Base-by-base conservation (phyloP, 2,797 vertebrate genomes). In the Alauda arvensis region DNA sequence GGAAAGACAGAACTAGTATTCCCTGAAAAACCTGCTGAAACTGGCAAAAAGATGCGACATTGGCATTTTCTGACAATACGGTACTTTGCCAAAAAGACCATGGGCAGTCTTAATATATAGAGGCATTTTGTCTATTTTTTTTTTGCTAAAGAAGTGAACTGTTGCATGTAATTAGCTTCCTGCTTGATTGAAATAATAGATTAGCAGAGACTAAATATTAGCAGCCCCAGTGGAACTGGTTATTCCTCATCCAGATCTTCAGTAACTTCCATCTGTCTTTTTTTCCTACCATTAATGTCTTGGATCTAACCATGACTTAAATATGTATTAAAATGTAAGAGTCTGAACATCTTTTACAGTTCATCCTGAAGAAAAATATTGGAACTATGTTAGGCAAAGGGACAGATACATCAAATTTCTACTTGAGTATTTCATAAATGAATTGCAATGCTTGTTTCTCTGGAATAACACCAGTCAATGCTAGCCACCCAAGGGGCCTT, bases 401-500 rank as follows among this genome's bases (percentile, higher is more conserved):
- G 61, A 85, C 34, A 87, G 57, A 77, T 26, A 61, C 34, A 42
- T 66, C 37, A 37, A 76, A 86, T 89, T 93, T 68, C 76, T 80
- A 57, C 40, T 78, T 18, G 6, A 79, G 52, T 63, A 85, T 61
- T 95, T 91, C 45, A 69, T 53, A 87, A 91, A 80, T 39, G 71
- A 93, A 95, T 87, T 16, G 61, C 14, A 39, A 91, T 76, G 90
- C 94, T 92, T 72, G 80, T 91, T 92, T 88, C 94, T 93, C 84
- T 91, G 59, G 85, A 92, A 81, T 79, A 95, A 95, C 96, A 96
- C 96, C 96, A 96, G 96, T 94, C 96, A 96, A 59, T 76, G 85
- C 96, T 95, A 96, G 89, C 94, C 95, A 96, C 96, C 96, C 95
- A 95, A 96, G 91, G 95, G 96, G 89, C 96, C 96, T 95, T 96